Evolutionary conservation across 2,888 invertebrate genomes (phyloP).

Genomic region (Petrolisthes cinctipes): DNA sequence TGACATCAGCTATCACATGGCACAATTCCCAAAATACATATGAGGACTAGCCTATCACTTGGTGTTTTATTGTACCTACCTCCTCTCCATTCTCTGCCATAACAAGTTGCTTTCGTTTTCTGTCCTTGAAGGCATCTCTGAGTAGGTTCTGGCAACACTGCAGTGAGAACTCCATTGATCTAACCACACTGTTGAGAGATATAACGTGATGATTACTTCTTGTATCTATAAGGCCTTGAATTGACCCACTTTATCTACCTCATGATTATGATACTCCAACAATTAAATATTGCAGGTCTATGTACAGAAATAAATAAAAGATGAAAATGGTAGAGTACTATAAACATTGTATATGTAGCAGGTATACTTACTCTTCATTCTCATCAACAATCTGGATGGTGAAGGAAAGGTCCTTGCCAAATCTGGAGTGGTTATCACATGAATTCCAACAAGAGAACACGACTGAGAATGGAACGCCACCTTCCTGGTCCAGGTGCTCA

Average conservation of each 20-base stretch:
- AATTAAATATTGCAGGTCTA: no score
- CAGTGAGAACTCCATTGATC: conserved; percentile 11
- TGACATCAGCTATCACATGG: no score
- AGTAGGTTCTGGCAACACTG: conserved; percentile 44
- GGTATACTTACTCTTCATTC: conserved; percentile 4
- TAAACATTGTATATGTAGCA: no score
- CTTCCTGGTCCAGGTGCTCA: conserved; percentile 29
- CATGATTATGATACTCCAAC: no score
- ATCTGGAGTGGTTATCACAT: conserved; percentile 22
- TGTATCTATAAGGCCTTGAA: no score
- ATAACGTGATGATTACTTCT: no score
- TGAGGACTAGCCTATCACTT: no score
- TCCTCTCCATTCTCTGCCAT: conserved; percentile 19
- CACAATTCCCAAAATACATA: no score
- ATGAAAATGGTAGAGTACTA: no score
- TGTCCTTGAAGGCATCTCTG: conserved; percentile 44
- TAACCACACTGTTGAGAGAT: background rate
- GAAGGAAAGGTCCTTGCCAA: conserved; percentile 26
- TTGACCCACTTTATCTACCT: no score
- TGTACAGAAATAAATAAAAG: no score
- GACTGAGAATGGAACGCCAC: conserved; percentile 21
- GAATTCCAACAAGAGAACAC: conserved; percentile 46
- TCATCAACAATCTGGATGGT: conserved; percentile 4
- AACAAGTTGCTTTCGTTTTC: conserved; percentile 28
- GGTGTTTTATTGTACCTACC: conserved; percentile 3